Conservation (phyloP, 2,888 invertebrate genomes). For the Ormyrus nitidulus region DNA sequence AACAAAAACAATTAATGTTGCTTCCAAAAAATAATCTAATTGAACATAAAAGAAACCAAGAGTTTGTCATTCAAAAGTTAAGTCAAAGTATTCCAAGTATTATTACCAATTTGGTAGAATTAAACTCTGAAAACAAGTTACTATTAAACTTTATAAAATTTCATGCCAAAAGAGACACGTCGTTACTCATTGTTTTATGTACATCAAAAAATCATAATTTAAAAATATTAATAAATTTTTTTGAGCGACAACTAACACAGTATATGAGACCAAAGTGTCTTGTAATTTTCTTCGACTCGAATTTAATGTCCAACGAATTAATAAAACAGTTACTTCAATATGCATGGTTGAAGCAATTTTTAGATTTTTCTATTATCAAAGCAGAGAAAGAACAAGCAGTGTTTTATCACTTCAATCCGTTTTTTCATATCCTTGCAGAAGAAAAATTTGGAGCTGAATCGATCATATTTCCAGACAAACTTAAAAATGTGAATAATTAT, state of each 20-base stretch:
- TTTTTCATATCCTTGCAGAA: not conserved
- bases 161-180: not conserved
- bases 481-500: not conserved
- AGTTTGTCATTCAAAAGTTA: not conserved
- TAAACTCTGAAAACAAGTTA: not conserved
- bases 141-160: not conserved
- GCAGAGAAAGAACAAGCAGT: not conserved
- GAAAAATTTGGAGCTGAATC: not conserved
- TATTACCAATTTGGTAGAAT: not conserved
- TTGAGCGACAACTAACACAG: not conserved
- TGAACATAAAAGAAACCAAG: not conserved
- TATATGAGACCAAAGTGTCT: constrained; percentile 3
- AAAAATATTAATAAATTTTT: not conserved
- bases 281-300: not conserved
- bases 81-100: not conserved
- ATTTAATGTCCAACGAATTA: not conserved
- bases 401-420: constrained; percentile 1
- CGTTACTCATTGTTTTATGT: not conserved
- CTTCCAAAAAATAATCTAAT: too few relatives aligned
- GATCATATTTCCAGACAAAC: not conserved
- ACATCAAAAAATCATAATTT: not conserved
- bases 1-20: too few relatives aligned
- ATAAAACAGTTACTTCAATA: not conserved
- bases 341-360: not conserved
- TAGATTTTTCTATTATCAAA: not conserved